These are phyloP conservation scores for Triplophysa siluroides DNA, from an alignment of 2,113 vertebrate genomes.

Conservation along the genomic window DNA sequence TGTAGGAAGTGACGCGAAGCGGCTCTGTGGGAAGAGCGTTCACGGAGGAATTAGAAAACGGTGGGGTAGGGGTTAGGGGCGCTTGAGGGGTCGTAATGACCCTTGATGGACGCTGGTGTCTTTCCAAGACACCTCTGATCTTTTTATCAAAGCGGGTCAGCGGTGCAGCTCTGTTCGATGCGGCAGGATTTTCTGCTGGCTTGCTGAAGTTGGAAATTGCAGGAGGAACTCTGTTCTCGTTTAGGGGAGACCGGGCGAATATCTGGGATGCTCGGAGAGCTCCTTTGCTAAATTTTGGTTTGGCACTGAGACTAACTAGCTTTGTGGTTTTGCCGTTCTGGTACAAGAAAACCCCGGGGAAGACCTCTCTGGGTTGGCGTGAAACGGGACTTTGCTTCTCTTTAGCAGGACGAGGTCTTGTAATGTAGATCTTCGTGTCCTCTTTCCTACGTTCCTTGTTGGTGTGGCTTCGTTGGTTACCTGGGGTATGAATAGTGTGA, in stretches of 20 bases:
- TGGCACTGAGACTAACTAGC: conserved; percentile 75
- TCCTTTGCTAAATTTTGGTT: conserved; percentile 59
- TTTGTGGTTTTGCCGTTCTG: conserved; percentile 77
- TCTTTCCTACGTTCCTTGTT: conserved; percentile 62
- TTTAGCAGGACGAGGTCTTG: conserved; percentile 78
- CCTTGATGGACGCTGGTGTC: conserved; percentile 36
- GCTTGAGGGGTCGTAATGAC: not conserved
- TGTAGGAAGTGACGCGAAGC: conserved; percentile 80
- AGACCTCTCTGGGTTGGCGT: conserved; percentile 73
- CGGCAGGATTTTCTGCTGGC: conserved; percentile 56
- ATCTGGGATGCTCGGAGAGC: conserved; percentile 65
- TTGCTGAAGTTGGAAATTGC: conserved; percentile 66
- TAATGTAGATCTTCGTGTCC: conserved; percentile 88
- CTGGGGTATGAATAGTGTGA: conserved; percentile 51
- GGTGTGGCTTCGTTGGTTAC: conserved; percentile 24
- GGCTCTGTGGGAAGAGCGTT: conserved; percentile 45
- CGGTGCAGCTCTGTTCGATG: conserved; percentile 55
- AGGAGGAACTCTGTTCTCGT: conserved; percentile 59
- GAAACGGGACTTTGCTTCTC: conserved; percentile 64
- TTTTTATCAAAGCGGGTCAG: conserved; percentile 45
- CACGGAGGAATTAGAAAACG: conserved; percentile 67
- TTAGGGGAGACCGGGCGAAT: conserved; percentile 65
- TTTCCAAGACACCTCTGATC: conserved; percentile 41
- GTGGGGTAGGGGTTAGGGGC: conserved; percentile 36
- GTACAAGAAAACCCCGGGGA: conserved; percentile 84